phyloP scores from a whole-genome alignment of 1,140 invertebrate species.

The Drosophila navojoa region DNA sequence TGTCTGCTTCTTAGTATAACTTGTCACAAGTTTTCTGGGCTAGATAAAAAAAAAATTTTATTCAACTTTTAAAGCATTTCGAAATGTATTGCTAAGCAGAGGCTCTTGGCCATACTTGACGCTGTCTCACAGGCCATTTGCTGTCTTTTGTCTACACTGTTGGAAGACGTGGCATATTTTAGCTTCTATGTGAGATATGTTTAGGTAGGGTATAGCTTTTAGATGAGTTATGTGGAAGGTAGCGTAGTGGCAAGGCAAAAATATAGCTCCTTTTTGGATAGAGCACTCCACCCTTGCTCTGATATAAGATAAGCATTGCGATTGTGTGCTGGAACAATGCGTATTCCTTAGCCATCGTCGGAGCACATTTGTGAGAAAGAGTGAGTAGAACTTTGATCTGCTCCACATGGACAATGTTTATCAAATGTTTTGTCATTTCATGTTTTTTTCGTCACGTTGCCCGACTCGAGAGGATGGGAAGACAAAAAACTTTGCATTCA shows the following conservation, averaged over 20 bases:
- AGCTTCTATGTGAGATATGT: not conserved
- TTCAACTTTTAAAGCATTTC: conserved; percentile 39
- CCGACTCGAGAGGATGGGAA: not conserved
- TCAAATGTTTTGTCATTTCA: conserved; percentile 75
- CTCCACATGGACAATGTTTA: conserved; percentile 74
- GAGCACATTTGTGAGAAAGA: conserved; percentile 45
- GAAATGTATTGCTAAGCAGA: not conserved
- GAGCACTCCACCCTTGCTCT: conserved; percentile 35
- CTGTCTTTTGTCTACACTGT: conserved; percentile 47
- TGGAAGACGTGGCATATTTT: not conserved
- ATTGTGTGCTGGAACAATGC: conserved; percentile 8
- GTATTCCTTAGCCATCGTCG: conserved; percentile 49
- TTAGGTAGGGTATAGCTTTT: not conserved
- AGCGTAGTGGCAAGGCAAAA: not conserved
- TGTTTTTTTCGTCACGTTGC: conserved; percentile 72
- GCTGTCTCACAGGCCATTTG: conserved; percentile 62
- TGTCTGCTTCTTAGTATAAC: not conserved
- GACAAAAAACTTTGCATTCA: conserved; percentile 64
- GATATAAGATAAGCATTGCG: conserved; percentile 32
- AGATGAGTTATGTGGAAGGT: not conserved
- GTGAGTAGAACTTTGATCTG: conserved; percentile 26
- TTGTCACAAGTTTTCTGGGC: not conserved
- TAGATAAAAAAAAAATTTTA: conserved; percentile 43
- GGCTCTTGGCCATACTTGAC: not conserved
- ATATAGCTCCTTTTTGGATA: not conserved